Evolutionary conservation across 2,113 vertebrate species (phyloP).

Genomic region (Phocoena sinus): DNA sequence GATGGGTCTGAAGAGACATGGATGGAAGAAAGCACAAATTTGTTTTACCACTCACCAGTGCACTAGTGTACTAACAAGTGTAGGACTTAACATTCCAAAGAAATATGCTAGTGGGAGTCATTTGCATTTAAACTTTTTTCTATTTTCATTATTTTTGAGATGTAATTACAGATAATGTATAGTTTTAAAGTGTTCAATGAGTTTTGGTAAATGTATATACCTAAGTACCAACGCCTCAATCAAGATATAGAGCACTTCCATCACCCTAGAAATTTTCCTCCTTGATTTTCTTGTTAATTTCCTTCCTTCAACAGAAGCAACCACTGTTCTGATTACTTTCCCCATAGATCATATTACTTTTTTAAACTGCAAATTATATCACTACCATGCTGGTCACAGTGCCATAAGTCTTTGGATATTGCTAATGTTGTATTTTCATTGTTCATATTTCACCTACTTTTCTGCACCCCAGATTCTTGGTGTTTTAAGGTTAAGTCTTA

Average conservation of each 20-base stretch:
- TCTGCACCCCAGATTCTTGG: not conserved
- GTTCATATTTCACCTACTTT: not conserved
- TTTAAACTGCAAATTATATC: not conserved
- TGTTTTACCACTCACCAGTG: not conserved
- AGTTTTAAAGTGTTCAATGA: not conserved
- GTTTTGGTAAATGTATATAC: not conserved
- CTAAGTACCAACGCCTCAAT: not conserved
- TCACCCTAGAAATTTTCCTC: not conserved
- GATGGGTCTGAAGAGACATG: not conserved
- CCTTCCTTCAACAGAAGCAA: not conserved
- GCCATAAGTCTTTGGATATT: not conserved
- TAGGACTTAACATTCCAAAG: constrained; percentile 9
- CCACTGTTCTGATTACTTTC: not conserved
- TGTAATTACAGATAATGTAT: not conserved
- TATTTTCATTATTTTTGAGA: not conserved
- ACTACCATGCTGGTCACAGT: not conserved
- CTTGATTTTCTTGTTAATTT: not conserved
- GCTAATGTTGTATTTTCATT: not conserved
- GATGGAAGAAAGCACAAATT: not conserved
- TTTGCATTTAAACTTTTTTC: not conserved
- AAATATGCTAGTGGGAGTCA: not conserved
- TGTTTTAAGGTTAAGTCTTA: not conserved
- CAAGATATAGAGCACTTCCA: not conserved
- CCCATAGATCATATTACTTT: not conserved
- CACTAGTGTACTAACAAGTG: not conserved